These are phyloP conservation scores for Laticauda colubrina DNA, from an alignment of 2,113 vertebrate genomes.

Conservation along the genomic window DNA sequence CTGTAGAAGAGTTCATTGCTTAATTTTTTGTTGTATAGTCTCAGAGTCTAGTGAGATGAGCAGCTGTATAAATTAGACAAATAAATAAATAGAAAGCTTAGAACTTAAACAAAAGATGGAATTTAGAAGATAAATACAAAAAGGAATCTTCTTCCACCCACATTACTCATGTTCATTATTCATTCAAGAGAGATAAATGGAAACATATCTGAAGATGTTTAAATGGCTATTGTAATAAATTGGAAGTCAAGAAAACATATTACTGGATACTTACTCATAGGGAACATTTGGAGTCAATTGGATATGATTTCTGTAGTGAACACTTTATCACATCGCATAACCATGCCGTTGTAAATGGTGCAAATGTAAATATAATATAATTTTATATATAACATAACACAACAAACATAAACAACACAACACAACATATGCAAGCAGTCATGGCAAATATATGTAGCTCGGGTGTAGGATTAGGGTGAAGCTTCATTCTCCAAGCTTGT, in stretches of 20 bases:
- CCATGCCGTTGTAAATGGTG: background rate
- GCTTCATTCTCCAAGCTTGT: no score
- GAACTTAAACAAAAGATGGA: background rate
- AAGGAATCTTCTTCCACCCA: background rate
- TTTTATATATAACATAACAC: background rate
- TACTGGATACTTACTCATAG: background rate
- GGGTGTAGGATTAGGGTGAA: no score
- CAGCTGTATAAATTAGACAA: background rate
- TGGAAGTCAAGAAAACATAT: background rate
- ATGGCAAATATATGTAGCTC: no score
- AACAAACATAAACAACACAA: no score
- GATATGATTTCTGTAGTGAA: background rate
- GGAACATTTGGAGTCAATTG: background rate
- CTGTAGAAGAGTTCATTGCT: background rate
- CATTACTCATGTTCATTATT: background rate
- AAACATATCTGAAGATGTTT: background rate
- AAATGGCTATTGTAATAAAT: background rate
- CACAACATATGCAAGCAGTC: no score
- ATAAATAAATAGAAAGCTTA: background rate
- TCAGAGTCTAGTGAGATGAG: background rate
- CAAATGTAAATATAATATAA: background rate
- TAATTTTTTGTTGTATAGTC: background rate
- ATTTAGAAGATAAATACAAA: background rate
- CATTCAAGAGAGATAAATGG: background rate
- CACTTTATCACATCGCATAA: background rate